These are phyloP conservation scores for Drosophila kanekoi DNA, from an alignment of 2,888 invertebrate species.

Conservation along the genomic window DNA sequence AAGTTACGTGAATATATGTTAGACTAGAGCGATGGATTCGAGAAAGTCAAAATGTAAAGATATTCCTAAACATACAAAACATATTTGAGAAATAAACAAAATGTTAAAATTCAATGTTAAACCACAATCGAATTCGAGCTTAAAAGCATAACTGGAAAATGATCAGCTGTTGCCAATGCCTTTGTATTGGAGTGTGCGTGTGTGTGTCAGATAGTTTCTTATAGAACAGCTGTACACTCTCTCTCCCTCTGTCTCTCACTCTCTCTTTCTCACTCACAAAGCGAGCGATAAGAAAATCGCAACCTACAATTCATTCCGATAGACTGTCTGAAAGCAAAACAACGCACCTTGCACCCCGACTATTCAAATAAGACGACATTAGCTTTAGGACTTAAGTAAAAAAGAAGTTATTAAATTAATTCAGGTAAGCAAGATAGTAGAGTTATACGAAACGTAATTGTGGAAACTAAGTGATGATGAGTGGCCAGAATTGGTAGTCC, in stretches of 20 bases:
- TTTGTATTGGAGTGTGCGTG: not conserved
- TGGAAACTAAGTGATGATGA: not conserved
- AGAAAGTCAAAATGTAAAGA: constrained; percentile 57
- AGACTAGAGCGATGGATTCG: constrained; percentile 20
- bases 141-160: constrained; percentile 13
- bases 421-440: constrained; percentile 13
- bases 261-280: not conserved
- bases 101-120: constrained; percentile 56
- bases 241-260: not conserved
- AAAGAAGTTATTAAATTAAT: not conserved
- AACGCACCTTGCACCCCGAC: constrained; percentile 8
- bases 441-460: not conserved
- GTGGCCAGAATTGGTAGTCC: not conserved
- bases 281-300: constrained; percentile 30
- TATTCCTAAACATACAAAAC: constrained; percentile 57
- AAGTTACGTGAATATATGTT: constrained; percentile 36
- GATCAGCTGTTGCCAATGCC: constrained; percentile 1
- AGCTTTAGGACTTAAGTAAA: constrained; percentile 10
- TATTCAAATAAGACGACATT: constrained; percentile 6
- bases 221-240: constrained; percentile 34
- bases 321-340: constrained; percentile 36
- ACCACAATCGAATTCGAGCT: constrained; percentile 15
- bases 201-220: not conserved
- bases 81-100: constrained; percentile 57
- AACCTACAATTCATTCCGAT: constrained; percentile 6